Conservation (phyloP, 2,888 invertebrate species). For the Amphiduros pacificus region DNA sequence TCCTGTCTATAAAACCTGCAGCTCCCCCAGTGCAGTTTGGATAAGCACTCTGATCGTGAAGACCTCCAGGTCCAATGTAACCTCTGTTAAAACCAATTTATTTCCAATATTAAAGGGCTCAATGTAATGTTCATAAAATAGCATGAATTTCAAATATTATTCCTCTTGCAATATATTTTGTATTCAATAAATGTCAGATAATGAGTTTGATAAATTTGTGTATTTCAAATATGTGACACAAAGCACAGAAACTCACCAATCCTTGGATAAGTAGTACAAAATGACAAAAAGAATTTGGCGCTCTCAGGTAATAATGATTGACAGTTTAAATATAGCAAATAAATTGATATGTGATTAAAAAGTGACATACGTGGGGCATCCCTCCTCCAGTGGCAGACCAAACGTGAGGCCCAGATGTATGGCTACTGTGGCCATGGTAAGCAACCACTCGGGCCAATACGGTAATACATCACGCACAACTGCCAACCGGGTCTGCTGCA, state of each 20-base stretch:
- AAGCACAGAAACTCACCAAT: no score
- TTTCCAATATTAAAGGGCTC: background rate
- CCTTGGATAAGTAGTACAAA: no score
- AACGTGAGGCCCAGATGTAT: conserved; percentile 74
- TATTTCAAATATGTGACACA: no score
- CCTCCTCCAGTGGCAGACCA: conserved; percentile 71
- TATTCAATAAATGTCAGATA: no score
- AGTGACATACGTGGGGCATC: conserved; percentile 76
- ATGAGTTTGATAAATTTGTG: no score
- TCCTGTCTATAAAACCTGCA: conserved; percentile 72
- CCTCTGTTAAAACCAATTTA: conserved; percentile 66
- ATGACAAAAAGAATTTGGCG: no score
- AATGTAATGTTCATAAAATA: background rate
- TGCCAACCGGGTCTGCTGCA: no score
- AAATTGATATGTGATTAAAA: background rate
- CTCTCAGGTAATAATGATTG: background rate
- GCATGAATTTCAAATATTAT: no score
- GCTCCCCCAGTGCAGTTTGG: conserved; percentile 65
- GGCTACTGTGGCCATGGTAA: conserved; percentile 68
- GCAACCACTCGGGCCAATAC: conserved; percentile 71
- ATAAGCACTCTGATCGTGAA: conserved; percentile 63
- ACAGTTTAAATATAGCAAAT: background rate
- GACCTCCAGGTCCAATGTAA: conserved; percentile 89
- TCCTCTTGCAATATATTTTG: no score
- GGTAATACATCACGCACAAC: conserved; percentile 58